These are phyloP conservation scores for Eupsilia transversa DNA, from an alignment of 2,888 invertebrate species.

Conservation along the genomic window DNA sequence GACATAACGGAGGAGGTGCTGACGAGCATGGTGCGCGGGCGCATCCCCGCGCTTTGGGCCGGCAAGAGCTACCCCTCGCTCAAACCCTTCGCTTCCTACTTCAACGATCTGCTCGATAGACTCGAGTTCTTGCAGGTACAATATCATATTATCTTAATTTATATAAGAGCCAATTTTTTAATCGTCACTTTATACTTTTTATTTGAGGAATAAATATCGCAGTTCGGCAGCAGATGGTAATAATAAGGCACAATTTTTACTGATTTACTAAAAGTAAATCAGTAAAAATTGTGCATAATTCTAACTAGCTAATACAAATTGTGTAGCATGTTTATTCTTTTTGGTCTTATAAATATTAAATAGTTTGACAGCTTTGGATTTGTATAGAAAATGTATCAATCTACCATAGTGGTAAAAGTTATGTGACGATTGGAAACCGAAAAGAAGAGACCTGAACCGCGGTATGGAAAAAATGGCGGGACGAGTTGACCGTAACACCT, in stretches of 20 bases:
- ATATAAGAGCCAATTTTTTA: neutral
- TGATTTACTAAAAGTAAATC: no score
- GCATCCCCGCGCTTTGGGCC: conserved; percentile 96
- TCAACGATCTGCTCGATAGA: conserved; percentile 95
- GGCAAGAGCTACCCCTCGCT: conserved; percentile 97
- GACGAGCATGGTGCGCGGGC: conserved; percentile 95
- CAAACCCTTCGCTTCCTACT: conserved; percentile 96
- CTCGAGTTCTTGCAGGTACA: conserved; percentile 96
- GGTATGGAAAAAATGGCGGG: no score
- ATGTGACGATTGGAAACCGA: neutral
- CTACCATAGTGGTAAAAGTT: neutral
- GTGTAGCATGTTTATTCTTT: no score
- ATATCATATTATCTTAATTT: neutral
- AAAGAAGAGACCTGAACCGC: neutral
- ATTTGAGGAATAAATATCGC: neutral
- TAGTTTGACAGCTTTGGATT: neutral
- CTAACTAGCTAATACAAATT: no score
- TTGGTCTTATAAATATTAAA: no score
- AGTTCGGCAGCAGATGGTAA: neutral
- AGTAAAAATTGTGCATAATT: no score
- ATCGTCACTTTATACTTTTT: neutral
- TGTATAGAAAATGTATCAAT: neutral
- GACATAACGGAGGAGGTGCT: conserved; percentile 96
- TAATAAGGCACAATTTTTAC: no score
- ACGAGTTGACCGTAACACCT: neutral